Percentiles rank a stretch among this genome's conserved stretches.
Evolutionary conservation across 2,113 vertebrate genomes (phyloP).

Genomic region (Calypte anna): DNA sequence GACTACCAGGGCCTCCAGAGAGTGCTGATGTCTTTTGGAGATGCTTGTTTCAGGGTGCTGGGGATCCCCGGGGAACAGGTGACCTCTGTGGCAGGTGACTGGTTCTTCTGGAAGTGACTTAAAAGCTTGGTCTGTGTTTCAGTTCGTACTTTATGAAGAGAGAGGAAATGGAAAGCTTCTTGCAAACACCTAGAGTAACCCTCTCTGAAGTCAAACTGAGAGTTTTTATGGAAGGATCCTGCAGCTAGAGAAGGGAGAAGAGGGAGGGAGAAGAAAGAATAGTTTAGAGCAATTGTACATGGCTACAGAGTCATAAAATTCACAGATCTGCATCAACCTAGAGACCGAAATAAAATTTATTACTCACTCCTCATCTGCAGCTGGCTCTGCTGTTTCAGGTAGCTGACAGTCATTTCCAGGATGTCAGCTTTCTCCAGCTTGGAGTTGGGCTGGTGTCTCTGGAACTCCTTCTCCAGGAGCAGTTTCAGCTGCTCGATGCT

Average conservation of each 20-base stretch:
- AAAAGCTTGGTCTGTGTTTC: conserved; percentile 66
- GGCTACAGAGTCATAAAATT: neutral
- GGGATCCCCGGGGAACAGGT: neutral
- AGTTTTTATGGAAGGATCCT: conserved; percentile 25
- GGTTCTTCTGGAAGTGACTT: conserved; percentile 69
- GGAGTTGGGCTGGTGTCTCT: conserved; percentile 67
- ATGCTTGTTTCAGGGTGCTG: neutral
- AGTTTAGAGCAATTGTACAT: neutral
- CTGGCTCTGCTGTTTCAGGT: conserved; percentile 73
- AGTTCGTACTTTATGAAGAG: conserved; percentile 59
- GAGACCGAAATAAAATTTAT: neutral
- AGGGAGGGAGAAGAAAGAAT: neutral
- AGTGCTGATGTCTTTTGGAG: neutral
- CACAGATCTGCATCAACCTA: neutral
- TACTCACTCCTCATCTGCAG: conserved; percentile 65
- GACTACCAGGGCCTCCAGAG: conserved; percentile 78
- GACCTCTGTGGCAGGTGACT: neutral
- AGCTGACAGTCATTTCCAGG: conserved; percentile 73
- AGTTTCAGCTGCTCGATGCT: conserved; percentile 86
- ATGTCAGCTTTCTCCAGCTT: conserved; percentile 79
- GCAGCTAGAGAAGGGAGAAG: neutral
- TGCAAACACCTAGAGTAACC: conserved; percentile 74
- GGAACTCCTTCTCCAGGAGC: conserved; percentile 74
- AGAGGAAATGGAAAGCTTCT: conserved; percentile 75
- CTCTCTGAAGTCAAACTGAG: conserved; percentile 66